Base-by-base conservation (phyloP, 2,797 vertebrate genomes). In the Periophthalmus magnuspinnatus region DNA sequence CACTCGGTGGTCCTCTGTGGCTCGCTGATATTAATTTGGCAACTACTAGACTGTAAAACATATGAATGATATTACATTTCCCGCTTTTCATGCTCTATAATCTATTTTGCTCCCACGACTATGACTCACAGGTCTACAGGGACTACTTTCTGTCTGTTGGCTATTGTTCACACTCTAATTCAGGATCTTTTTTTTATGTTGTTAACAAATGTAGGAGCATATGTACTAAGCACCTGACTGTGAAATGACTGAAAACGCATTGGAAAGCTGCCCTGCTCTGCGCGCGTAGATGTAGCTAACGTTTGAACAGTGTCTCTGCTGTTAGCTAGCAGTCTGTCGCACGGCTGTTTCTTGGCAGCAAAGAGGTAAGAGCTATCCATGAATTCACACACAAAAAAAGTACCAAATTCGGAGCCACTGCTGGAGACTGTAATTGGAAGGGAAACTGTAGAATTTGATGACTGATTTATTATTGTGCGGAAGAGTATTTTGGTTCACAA, bases 381-480 rank as follows among this genome's bases (percentile, higher is more conserved):
- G 34, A 16, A 34, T 21, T 60, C 32, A 32, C 55, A 28, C 22
- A 28, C 24, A 10, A n/a, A 9, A 60, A 60, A 28, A 13, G 54
- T 1, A 60, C 58, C 13, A 19, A 5, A 60, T 19, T 36, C 58
- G 0, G 58, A 34, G 32, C 33, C 17, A 36, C 33, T 36, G 33
- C 9, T 11, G 8, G 58, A n/a, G 58, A 36, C 33, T 36, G 8
- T 52, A 60, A 60, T n/a, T 36, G 5, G 33, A 60, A 13, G n/a
- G 9, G 59, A 61, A 61, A 61, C 32, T 10, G 56, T 58, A 17
- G 59, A 36, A 38, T n/a, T 61, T 61, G 59, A 41, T 61, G 33
- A 61, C 16, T 21, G 34, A 61, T 21, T 22, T 41, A 41, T 61
- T 41, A 6, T 13, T 21, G 59, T 38, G 9, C 22, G 59, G 59